These are phyloP conservation scores for Plecotus auritus DNA, from an alignment of 2,113 vertebrate species.

Conservation along the genomic window DNA sequence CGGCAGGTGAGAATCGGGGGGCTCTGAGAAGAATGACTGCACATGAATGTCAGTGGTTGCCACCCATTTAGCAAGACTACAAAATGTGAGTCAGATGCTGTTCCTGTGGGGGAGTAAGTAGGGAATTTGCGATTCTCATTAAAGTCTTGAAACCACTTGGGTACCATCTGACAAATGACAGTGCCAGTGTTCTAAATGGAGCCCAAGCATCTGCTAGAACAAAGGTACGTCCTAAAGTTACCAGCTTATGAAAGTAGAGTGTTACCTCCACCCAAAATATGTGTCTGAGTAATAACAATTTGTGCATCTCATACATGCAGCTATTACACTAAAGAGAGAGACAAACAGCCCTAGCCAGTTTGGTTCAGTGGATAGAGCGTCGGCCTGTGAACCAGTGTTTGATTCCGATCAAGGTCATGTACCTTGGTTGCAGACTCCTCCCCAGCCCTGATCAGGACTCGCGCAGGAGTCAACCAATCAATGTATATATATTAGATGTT, in stretches of 20 bases:
- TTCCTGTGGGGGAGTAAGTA: neutral
- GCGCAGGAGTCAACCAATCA: too few relatives aligned
- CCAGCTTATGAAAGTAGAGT: neutral
- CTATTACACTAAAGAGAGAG: neutral
- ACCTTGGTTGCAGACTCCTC: too few relatives aligned
- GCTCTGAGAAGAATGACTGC: neutral
- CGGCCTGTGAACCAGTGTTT: too few relatives aligned
- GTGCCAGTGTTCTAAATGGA: neutral
- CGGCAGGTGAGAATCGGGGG: neutral
- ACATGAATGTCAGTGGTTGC: neutral
- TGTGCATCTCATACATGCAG: neutral
- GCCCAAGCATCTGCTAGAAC: neutral
- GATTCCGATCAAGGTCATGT: too few relatives aligned
- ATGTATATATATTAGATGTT: too few relatives aligned
- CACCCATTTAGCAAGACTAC: neutral
- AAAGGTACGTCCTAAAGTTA: neutral
- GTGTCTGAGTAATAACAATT: neutral
- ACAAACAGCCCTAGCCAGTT: too few relatives aligned
- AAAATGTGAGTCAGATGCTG: neutral
- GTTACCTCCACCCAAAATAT: neutral
- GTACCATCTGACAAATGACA: constrained; percentile 36
- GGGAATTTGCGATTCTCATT: neutral
- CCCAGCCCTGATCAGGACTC: too few relatives aligned
- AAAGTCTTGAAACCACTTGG: neutral
- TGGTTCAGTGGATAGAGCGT: too few relatives aligned